phyloP scores from a whole-genome alignment of 2,113 vertebrate species.

The Mobula birostris region DNA sequence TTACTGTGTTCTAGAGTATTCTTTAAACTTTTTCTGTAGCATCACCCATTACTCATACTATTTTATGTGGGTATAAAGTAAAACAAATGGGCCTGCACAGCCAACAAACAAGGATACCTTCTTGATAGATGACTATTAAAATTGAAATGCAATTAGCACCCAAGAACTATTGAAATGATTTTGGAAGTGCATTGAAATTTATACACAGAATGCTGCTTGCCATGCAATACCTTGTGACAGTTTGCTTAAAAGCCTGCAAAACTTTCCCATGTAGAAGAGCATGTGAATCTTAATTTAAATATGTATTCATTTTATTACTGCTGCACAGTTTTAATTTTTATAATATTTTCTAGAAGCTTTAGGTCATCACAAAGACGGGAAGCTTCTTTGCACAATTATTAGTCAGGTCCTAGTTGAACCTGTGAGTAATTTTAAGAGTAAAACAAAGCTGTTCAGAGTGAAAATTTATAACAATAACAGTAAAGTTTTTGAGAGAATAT shows the following conservation, averaged over 20 bases:
- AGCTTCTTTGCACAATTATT: background rate
- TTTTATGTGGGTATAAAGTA: background rate
- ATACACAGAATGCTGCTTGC: background rate
- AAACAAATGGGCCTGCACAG: background rate
- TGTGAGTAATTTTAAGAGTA: slow-evolving; percentile 13
- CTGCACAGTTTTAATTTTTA: background rate
- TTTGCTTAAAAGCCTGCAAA: background rate
- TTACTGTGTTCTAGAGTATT: background rate
- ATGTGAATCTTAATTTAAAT: background rate
- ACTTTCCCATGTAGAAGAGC: background rate
- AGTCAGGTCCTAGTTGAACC: background rate
- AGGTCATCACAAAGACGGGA: background rate
- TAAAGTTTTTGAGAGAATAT: background rate
- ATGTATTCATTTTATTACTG: background rate
- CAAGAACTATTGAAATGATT: background rate
- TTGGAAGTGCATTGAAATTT: background rate
- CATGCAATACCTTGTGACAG: background rate
- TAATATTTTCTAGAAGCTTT: slow-evolving; percentile 1
- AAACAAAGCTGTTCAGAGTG: background rate
- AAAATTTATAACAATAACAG: background rate
- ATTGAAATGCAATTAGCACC: background rate
- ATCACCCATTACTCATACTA: background rate
- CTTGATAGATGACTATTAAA: background rate
- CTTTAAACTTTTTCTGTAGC: background rate
- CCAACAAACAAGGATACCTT: background rate